Conservation (phyloP, 2,888 invertebrate genomes). For the Germaria angustata region DNA sequence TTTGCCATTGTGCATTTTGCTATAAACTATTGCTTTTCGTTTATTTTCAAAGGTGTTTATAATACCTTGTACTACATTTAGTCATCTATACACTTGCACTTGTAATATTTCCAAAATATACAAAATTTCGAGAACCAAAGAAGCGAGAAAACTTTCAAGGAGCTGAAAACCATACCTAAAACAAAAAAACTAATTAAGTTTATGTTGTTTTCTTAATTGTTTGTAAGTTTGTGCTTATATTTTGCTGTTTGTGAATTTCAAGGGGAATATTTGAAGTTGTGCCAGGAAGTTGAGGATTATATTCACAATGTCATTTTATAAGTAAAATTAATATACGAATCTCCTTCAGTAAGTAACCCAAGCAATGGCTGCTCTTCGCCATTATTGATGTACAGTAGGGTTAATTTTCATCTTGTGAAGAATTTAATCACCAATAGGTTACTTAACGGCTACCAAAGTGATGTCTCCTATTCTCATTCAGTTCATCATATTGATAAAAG, state of each 20-base stretch:
- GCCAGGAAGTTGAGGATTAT: background rate
- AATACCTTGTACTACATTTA: background rate
- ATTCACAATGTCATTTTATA: background rate
- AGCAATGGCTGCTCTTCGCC: no score
- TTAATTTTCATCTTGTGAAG: no score
- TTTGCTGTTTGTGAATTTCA: background rate
- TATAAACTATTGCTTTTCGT: slow-evolving; percentile 9
- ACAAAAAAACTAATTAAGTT: slow-evolving; percentile 63
- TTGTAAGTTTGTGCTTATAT: background rate
- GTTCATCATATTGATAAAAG: no score
- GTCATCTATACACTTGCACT: background rate
- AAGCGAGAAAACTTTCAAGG: background rate
- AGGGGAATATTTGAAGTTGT: background rate
- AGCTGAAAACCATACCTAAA: slow-evolving; percentile 50
- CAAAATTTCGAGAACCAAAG: background rate
- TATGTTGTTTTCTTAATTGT: slow-evolving; percentile 26
- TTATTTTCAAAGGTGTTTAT: slow-evolving; percentile 6
- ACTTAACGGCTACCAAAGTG: no score
- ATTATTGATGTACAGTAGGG: no score
- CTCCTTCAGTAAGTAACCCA: background rate
- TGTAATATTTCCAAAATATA: slow-evolving; percentile 8
- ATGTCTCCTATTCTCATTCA: no score
- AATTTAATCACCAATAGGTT: no score
- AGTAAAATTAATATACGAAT: background rate
- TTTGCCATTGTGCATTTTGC: background rate